These are phyloP conservation scores for Aegypius monachus DNA, from an alignment of 2,113 vertebrate species.

Conservation along the genomic window DNA sequence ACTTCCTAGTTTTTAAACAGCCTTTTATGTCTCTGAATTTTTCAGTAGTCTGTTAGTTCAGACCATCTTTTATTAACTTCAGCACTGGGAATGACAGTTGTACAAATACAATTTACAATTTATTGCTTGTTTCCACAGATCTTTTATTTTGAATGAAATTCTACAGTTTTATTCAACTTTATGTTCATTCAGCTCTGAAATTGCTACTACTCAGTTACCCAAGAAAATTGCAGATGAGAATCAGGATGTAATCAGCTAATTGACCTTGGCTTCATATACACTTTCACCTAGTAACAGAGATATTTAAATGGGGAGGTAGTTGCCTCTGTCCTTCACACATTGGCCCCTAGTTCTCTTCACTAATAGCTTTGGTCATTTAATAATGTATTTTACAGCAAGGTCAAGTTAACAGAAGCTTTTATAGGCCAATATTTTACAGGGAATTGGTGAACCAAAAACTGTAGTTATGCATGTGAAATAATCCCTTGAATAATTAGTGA, in stretches of 20 bases:
- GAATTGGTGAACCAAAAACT: slow-evolving; percentile 70
- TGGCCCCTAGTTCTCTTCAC: slow-evolving; percentile 47
- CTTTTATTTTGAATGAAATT: background rate
- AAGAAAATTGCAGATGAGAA: background rate
- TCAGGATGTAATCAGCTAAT: slow-evolving; percentile 45
- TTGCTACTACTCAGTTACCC: background rate
- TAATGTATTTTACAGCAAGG: slow-evolving; percentile 78
- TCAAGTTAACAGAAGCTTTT: slow-evolving; percentile 73
- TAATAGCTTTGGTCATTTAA: slow-evolving; percentile 80
- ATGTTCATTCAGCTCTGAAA: background rate
- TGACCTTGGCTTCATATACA: slow-evolving; percentile 74
- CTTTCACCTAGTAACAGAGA: slow-evolving; percentile 73
- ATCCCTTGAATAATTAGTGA: slow-evolving; percentile 65
- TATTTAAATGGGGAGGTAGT: slow-evolving; percentile 73
- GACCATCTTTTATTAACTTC: background rate
- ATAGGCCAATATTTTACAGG: slow-evolving; percentile 68
- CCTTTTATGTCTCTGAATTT: background rate
- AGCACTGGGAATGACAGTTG: background rate
- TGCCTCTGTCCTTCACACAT: slow-evolving; percentile 48
- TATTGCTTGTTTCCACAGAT: background rate
- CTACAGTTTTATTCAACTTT: background rate
- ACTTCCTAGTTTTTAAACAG: background rate
- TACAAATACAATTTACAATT: background rate
- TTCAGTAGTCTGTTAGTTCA: background rate
- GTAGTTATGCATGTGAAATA: slow-evolving; percentile 60